Base-by-base conservation (phyloP, 2,113 vertebrate species). In the Marmota monax region DNA sequence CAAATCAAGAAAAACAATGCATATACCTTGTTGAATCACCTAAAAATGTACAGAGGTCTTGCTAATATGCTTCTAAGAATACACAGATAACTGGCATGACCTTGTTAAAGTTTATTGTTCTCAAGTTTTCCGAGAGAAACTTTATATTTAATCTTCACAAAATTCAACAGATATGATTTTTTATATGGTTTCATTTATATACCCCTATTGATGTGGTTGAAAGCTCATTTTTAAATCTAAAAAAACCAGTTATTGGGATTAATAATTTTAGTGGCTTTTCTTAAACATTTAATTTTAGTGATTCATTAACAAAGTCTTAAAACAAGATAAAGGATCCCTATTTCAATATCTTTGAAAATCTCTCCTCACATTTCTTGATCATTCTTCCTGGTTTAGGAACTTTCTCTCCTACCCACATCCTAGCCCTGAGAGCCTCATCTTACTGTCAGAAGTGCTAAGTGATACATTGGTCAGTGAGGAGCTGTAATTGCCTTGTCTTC, bases 401-500 rank as follows among this genome's bases (percentile, higher is more conserved):
- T 56, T 84, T 51, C n/a, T 80, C 53, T 56, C 20, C 23, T 51
- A 7, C 12, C 27, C 65, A 9, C 17, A 7, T 88, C 12, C 18
- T 48, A 70, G 1, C 32, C 22, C 37, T 23, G 37, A 73, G n/a
- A 88, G 9, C 8, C 53, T 94, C 69, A 48, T 88, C 67, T 77
- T 73, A 73, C 67, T 73, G 88, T 34, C 34, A 69, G 70, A 70
- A 86, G 12, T 23, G 10, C 45, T 73, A 93, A 69, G 45, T 87
- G 63, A 79, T 56, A 25, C n/a, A 89, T 73, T 2, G 25, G 34
- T 63, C 80, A 69, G 13, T 76, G 2, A 78, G 8, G 37, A 79
- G 1, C 23, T 92, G 2, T 82, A 88, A 88, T 77, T 94, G 53
- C 42, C 77, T 88, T 93, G 56, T 76, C 82, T 73, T 94, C 61